Evolutionary conservation across 2,797 vertebrate species (phyloP).

Genomic region (Silurus lanzhouensis): DNA sequence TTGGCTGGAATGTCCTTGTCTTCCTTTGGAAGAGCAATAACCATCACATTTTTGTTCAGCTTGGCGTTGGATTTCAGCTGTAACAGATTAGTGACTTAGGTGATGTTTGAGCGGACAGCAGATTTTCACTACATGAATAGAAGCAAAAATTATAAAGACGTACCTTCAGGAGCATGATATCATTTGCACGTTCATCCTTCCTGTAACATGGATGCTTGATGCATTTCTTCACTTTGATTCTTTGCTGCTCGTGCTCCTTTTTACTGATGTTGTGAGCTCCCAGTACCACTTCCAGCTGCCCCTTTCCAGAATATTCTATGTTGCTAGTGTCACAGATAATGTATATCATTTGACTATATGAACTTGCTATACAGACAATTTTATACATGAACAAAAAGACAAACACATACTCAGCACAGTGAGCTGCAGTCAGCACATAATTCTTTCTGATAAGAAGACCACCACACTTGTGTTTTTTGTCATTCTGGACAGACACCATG

Average conservation of each 20-base stretch:
- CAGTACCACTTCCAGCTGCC: slow-evolving; percentile 15
- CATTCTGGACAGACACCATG: slow-evolving; percentile 69
- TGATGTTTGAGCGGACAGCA: not conserved
- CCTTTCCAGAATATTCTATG: not conserved
- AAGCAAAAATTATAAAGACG: not conserved
- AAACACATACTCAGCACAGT: slow-evolving; percentile 60
- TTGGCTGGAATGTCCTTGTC: not conserved
- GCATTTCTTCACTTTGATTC: slow-evolving; percentile 15
- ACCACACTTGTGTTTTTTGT: slow-evolving; percentile 49
- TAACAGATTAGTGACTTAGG: not conserved
- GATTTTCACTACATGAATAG: not conserved
- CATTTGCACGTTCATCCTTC: not conserved
- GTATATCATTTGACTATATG: not conserved
- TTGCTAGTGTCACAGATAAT: not conserved
- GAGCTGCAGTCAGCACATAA: slow-evolving; percentile 72
- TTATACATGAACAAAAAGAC: not conserved
- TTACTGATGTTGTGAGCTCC: slow-evolving; percentile 26
- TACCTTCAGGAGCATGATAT: slow-evolving; percentile 54
- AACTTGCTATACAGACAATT: not conserved
- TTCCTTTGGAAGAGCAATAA: slow-evolving; percentile 15
- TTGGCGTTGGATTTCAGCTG: slow-evolving; percentile 47
- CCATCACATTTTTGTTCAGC: slow-evolving; percentile 17
- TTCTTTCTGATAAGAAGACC: slow-evolving; percentile 69
- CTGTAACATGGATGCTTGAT: slow-evolving; percentile 24
- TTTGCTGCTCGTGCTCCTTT: slow-evolving; percentile 15